Evolutionary conservation across 2,888 invertebrate species (phyloP).

Genomic region (Metopia argyrocephala): DNA sequence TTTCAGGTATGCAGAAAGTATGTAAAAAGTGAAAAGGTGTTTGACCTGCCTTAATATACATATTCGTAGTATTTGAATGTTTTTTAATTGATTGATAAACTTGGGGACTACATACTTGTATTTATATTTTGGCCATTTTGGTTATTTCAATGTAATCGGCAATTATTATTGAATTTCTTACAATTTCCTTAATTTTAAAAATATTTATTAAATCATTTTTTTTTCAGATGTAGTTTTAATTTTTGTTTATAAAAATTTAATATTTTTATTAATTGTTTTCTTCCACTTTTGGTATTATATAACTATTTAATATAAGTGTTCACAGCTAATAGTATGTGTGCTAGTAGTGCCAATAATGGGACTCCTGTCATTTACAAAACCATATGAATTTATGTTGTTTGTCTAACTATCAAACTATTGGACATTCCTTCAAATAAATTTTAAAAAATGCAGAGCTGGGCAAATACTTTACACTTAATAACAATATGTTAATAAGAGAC

Average conservation of each 20-base stretch:
- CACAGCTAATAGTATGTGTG: not conserved
- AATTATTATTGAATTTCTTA: not conserved
- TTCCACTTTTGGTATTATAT: not conserved
- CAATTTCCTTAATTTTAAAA: not conserved
- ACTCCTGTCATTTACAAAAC: not conserved
- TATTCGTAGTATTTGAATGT: not conserved
- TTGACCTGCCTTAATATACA: conserved; percentile 43
- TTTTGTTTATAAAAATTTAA: conserved; percentile 9
- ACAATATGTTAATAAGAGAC: too few species aligned
- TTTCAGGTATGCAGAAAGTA: too few species aligned
- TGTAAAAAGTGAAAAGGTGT: conserved; percentile 57
- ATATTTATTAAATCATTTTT: not conserved
- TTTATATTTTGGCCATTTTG: too few species aligned
- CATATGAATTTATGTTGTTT: not conserved
- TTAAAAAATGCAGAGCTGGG: not conserved
- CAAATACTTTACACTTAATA: not conserved
- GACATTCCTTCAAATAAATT: not conserved
- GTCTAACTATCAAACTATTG: conserved; percentile 4
- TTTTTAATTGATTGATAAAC: not conserved
- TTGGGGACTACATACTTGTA: too few species aligned
- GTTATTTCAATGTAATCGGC: too few species aligned
- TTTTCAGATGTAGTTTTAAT: too few species aligned
- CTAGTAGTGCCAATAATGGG: conserved; percentile 20
- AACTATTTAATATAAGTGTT: not conserved
- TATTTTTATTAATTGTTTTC: conserved; percentile 18